Conservation (phyloP, 2,888 invertebrate genomes). For the Troides aeacus region DNA sequence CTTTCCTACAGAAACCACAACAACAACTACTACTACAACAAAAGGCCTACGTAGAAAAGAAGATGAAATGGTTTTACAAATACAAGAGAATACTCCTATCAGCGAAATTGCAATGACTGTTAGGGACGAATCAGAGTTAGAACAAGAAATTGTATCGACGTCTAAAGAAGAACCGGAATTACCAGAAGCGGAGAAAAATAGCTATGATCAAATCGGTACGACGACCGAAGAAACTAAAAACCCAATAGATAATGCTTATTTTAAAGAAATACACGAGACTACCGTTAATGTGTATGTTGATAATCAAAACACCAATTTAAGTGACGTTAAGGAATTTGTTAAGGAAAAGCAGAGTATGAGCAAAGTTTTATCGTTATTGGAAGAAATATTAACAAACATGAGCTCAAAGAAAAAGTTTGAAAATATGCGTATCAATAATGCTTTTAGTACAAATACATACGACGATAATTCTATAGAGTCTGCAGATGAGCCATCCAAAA, state of each 20-base stretch:
- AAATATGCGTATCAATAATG: constrained; percentile 11
- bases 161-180: background rate
- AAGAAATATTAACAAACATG: constrained; percentile 29
- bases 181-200: background rate
- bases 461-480: constrained; percentile 4
- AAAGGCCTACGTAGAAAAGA: background rate
- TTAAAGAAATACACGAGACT: constrained; percentile 10
- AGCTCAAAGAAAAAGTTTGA: constrained; percentile 22
- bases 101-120: background rate
- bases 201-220: background rate
- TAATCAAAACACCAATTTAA: constrained; percentile 11
- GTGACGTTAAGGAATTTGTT: constrained; percentile 27
- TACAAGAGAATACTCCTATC: background rate
- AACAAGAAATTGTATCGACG: background rate
- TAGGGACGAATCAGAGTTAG: background rate
- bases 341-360: constrained; percentile 29
- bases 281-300: constrained; percentile 12
- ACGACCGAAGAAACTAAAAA: background rate
- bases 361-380: constrained; percentile 26
- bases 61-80: background rate
- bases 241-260: constrained; percentile 2
- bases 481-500: constrained; percentile 6
- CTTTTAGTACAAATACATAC: constrained; percentile 9
- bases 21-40: background rate
- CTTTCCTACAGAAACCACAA: background rate